Evolutionary conservation across 2,113 vertebrate species (phyloP).

Genomic region (Seriola quinqueradiata): DNA sequence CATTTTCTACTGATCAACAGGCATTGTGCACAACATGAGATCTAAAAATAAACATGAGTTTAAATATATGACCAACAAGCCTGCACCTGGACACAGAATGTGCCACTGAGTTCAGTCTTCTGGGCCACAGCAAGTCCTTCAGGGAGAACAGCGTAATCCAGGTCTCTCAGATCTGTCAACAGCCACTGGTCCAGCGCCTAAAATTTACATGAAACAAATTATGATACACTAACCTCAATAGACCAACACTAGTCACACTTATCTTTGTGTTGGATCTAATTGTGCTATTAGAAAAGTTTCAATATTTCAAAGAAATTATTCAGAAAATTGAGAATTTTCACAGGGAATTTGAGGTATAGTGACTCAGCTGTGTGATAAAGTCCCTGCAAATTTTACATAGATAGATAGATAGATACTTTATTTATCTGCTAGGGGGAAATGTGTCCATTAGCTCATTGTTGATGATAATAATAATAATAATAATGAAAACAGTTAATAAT

Average conservation of each 20-base stretch:
- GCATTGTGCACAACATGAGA: neutral
- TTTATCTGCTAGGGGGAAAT: too few species aligned
- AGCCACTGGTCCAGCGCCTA: constrained; percentile 96
- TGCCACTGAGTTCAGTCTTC: constrained; percentile 90
- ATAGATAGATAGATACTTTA: too few species aligned
- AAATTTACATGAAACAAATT: constrained; percentile 1
- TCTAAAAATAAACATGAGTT: neutral
- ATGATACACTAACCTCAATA: neutral
- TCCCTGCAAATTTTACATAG: too few species aligned
- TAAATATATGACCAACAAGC: neutral
- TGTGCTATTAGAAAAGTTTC: neutral
- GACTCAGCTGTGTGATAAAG: neutral
- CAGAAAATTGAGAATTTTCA: neutral
- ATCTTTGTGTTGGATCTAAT: neutral
- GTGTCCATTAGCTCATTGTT: too few species aligned
- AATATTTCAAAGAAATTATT: constrained; percentile 23
- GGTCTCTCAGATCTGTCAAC: constrained; percentile 92
- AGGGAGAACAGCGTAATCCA: constrained; percentile 91
- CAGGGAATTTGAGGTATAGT: neutral
- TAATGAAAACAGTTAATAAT: too few species aligned
- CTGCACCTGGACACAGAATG: constrained; percentile 90
- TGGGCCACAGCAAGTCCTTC: constrained; percentile 83
- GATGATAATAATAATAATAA: too few species aligned
- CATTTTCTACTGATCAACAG: neutral
- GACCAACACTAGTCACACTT: neutral